These are phyloP conservation scores for Mercenaria mercenaria DNA, from an alignment of 1,140 invertebrate species.

Conservation along the genomic window DNA sequence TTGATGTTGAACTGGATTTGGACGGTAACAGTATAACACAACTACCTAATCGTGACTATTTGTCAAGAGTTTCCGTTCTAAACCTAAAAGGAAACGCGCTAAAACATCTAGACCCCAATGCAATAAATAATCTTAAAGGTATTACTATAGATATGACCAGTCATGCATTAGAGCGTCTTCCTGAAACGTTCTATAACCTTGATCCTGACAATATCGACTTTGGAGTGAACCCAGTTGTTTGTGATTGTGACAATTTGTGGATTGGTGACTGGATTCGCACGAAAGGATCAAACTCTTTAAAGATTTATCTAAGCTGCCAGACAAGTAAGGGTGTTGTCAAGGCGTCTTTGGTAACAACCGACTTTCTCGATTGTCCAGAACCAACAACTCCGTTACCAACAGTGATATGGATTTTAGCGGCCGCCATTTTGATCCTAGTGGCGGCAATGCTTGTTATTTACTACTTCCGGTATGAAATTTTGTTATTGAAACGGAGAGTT, in stretches of 20 bases:
- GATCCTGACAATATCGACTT: not conserved
- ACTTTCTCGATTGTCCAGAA: not conserved
- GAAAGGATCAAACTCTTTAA: not conserved
- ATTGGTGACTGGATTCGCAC: constrained; percentile 38
- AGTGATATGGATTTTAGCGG: not conserved
- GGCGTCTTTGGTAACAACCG: not conserved
- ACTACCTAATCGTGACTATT: not conserved
- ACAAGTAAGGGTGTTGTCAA: not conserved
- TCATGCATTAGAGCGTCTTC: not conserved
- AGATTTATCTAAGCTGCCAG: not conserved
- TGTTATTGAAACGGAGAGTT: not conserved
- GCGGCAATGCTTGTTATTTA: not conserved
- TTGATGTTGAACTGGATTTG: not conserved
- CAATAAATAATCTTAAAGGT: not conserved
- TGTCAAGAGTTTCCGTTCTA: not conserved
- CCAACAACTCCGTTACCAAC: not conserved
- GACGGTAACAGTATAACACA: not conserved
- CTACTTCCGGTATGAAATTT: not conserved
- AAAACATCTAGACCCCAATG: not conserved
- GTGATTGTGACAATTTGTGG: constrained; percentile 41
- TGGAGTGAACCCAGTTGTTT: not conserved
- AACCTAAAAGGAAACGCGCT: not conserved
- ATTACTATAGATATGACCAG: not conserved
- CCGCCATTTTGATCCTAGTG: not conserved
- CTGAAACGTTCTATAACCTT: not conserved